Evolutionary conservation across 2,113 vertebrate genomes (phyloP).

Genomic region (Cyanistes caeruleus): DNA sequence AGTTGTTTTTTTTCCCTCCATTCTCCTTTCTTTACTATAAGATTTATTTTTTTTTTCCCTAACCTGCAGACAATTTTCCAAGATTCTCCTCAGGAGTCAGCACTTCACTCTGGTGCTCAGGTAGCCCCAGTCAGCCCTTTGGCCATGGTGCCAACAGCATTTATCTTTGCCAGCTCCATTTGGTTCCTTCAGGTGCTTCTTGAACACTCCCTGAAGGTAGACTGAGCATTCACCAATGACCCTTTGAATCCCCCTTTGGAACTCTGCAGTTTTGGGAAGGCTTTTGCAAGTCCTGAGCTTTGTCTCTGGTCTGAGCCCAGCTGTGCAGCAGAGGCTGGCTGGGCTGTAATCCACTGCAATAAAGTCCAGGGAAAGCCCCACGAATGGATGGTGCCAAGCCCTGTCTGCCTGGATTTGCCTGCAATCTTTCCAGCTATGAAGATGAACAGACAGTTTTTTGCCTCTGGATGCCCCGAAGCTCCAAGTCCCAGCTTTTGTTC

Average conservation of each 20-base stretch:
- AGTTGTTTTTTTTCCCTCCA: neutral
- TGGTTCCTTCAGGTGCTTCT: neutral
- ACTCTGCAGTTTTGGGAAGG: neutral
- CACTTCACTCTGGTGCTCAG: neutral
- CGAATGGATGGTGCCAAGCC: neutral
- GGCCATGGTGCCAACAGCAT: neutral
- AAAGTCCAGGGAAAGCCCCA: neutral
- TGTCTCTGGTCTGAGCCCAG: fast-evolving
- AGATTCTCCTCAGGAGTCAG: neutral
- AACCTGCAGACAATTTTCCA: neutral
- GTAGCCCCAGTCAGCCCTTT: neutral
- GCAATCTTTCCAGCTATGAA: neutral
- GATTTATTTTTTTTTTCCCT: neutral
- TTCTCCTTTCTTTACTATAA: neutral
- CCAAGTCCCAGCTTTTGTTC: neutral
- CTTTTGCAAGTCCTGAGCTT: neutral
- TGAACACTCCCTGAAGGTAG: neutral
- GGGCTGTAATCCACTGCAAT: neutral
- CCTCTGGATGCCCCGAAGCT: neutral
- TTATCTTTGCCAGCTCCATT: neutral
- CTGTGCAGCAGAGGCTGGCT: neutral
- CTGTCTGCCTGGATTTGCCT: neutral
- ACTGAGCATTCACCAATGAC: neutral
- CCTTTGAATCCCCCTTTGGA: neutral
- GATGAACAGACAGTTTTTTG: neutral